These are phyloP conservation scores for Drosophila nigritarsus DNA, from an alignment of 2,888 invertebrate species.

Conservation along the genomic window DNA sequence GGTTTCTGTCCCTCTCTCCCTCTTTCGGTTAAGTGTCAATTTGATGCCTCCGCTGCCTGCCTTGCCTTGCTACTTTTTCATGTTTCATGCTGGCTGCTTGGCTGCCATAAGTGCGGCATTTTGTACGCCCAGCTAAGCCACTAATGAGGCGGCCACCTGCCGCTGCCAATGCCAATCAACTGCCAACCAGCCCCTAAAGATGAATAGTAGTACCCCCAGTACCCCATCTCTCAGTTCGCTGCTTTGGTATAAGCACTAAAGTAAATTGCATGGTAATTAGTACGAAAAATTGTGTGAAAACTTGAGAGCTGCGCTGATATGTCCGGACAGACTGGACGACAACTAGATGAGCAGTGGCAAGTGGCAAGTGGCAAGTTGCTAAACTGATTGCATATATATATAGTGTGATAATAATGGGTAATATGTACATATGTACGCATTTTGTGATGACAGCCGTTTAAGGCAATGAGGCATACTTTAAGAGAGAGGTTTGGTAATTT, in stretches of 20 bases:
- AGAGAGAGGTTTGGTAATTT: background rate
- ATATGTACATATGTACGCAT: background rate
- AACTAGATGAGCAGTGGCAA: slow-evolving; percentile 19
- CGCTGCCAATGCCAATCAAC: slow-evolving; percentile 78
- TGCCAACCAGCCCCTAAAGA: slow-evolving; percentile 42
- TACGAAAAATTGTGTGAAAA: slow-evolving; percentile 76
- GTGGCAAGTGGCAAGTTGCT: slow-evolving; percentile 3
- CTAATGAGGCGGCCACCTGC: slow-evolving; percentile 78
- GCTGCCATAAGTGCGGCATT: slow-evolving; percentile 77
- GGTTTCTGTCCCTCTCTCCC: background rate
- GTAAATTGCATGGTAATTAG: slow-evolving; percentile 80
- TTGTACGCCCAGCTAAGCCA: slow-evolving; percentile 77
- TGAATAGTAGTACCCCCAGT: background rate
- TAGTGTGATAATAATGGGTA: slow-evolving; percentile 2
- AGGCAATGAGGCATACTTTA: background rate
- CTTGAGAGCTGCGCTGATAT: slow-evolving; percentile 47
- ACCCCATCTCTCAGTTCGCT: slow-evolving; percentile 1
- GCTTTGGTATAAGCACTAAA: slow-evolving; percentile 74
- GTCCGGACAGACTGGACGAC: slow-evolving; percentile 13
- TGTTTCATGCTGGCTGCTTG: slow-evolving; percentile 59
- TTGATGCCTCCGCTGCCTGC: slow-evolving; percentile 61
- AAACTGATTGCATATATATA: slow-evolving; percentile 3
- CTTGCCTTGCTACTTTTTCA: slow-evolving; percentile 57
- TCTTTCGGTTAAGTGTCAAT: slow-evolving; percentile 74
- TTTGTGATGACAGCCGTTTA: background rate